Conservation (phyloP, 1,140 invertebrate genomes). For the Cataglyphis hispanica region DNA sequence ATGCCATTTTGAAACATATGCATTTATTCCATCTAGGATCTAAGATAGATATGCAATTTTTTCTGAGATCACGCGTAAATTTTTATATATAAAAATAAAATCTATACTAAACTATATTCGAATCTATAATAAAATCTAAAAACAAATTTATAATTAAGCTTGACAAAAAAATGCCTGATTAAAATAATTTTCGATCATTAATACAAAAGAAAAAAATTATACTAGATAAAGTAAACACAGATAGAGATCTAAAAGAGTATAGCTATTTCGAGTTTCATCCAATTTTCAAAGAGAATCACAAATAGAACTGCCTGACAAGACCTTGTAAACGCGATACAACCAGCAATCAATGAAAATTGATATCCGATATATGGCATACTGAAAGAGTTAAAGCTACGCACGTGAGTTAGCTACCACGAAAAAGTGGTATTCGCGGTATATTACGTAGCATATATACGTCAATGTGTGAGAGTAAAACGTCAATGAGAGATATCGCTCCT, state of each 20-base stretch:
- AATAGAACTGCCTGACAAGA: conserved; percentile 17
- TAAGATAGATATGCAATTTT: neutral
- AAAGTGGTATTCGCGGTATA: conserved; percentile 50
- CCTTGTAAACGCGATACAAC: conserved; percentile 7
- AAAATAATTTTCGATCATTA: neutral
- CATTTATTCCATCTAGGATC: neutral
- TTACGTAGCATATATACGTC: conserved; percentile 45
- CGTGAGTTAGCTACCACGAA: conserved; percentile 45
- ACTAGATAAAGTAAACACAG: neutral
- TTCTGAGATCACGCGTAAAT: neutral
- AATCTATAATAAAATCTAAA: neutral
- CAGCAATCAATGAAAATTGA: conserved; percentile 50
- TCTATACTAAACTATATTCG: too few relatives aligned
- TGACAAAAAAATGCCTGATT: neutral
- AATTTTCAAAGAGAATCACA: neutral
- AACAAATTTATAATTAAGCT: neutral
- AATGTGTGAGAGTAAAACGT: conserved; percentile 4
- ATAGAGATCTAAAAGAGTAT: neutral
- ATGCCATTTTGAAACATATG: neutral
- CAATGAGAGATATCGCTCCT: conserved; percentile 57
- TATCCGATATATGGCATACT: conserved; percentile 32
- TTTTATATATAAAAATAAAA: neutral
- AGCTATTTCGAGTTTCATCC: conserved; percentile 7
- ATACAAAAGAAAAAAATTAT: neutral
- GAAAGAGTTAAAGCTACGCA: conserved; percentile 52